A percentile compares a stretch with the other conserved stretches of the same genome.
phyloP scores from a whole-genome alignment of 2,797 vertebrate species.

The Naso thynnoides region DNA sequence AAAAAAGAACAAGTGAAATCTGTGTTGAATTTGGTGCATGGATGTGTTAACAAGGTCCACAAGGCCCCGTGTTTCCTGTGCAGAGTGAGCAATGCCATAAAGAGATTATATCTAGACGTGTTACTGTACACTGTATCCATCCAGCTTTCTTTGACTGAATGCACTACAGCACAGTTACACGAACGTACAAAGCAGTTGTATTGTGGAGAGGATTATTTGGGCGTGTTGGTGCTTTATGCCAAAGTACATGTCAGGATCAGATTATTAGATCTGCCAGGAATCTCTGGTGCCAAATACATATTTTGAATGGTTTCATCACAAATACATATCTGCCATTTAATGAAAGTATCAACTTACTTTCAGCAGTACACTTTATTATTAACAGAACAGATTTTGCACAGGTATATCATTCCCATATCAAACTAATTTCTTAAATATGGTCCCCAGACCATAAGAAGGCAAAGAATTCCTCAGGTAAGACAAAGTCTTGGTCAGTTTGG shows the following conservation, averaged over 20 bases:
- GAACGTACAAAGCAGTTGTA: not conserved
- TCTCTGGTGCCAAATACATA: not conserved
- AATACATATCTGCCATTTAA: slow-evolving; percentile 3
- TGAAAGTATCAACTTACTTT: not conserved
- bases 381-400: not conserved
- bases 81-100: not conserved
- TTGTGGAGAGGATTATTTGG: slow-evolving; percentile 2
- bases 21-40: not conserved
- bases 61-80: not conserved
- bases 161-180: not conserved
- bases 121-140: not conserved
- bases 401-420: not conserved
- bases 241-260: slow-evolving; percentile 26
- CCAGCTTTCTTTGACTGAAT: not conserved
- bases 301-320: slow-evolving; percentile 15
- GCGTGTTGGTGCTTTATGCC: slow-evolving; percentile 18
- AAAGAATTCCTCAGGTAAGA: not conserved
- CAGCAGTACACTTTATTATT: not conserved
- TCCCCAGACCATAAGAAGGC: slow-evolving; percentile 1
- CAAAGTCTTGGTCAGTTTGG: not conserved
- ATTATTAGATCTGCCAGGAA: not conserved
- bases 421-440: slow-evolving; percentile 8
- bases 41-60: not conserved
- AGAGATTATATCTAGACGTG: not conserved
- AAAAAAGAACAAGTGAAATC: not conserved